phyloP scores from a whole-genome alignment of 2,888 invertebrate species.

The Cataglyphis albicans region DNA sequence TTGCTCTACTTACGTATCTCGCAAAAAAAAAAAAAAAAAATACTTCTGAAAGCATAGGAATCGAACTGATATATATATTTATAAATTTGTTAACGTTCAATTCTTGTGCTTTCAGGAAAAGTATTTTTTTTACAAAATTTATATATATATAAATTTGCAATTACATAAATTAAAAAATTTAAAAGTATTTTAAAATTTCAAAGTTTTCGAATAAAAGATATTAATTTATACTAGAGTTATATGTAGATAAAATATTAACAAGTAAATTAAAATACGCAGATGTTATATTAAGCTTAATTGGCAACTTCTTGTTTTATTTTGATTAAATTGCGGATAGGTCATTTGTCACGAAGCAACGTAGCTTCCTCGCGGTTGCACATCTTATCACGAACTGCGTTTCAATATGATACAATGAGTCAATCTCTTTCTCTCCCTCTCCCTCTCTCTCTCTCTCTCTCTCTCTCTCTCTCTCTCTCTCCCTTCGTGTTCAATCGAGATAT shows the following conservation, averaged over 20 bases:
- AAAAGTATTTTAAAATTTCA: not conserved
- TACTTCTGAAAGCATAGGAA: not conserved
- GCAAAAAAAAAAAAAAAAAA: not conserved
- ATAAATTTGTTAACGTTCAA: no score
- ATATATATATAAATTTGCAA: not conserved
- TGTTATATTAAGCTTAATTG: conserved; percentile 9
- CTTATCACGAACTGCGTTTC: conserved; percentile 31
- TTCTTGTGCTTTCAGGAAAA: no score
- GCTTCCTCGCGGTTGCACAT: not conserved
- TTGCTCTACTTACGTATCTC: conserved; percentile 22
- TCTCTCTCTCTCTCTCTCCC: no score
- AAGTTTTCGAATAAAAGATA: not conserved
- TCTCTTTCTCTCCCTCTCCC: no score
- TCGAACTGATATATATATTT: not conserved
- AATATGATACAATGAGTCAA: conserved; percentile 11
- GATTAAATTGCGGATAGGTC: not conserved
- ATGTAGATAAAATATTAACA: not conserved
- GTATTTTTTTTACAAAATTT: no score
- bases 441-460: no score
- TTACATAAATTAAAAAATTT: not conserved
- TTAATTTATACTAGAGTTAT: not conserved
- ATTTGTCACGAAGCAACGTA: conserved; percentile 7
- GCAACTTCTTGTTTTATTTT: conserved; percentile 7
- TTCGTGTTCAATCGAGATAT: not conserved
- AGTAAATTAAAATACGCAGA: not conserved